Evolutionary conservation across 2,113 vertebrate genomes (phyloP).

Genomic region (Paramormyrops kingsleyae): DNA sequence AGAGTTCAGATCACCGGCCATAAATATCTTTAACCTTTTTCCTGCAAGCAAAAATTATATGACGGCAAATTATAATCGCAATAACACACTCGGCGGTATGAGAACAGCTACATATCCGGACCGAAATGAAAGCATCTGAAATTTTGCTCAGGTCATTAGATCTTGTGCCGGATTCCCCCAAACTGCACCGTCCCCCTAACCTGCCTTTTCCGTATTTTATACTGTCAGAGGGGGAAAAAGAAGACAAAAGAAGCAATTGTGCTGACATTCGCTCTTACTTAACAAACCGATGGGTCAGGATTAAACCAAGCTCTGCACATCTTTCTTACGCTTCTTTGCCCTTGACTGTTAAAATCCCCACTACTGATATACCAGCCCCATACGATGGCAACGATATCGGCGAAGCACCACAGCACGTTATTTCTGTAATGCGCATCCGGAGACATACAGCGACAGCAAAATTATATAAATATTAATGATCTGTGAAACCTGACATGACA

Average conservation of each 20-base stretch:
- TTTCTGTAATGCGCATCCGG: neutral
- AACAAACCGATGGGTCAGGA: neutral
- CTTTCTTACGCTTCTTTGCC: neutral
- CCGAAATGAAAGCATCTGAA: conserved; percentile 50
- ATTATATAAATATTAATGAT: neutral
- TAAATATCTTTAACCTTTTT: conserved; percentile 54
- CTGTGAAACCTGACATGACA: neutral
- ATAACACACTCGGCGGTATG: conserved; percentile 74
- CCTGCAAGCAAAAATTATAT: conserved; percentile 65
- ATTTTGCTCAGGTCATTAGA: conserved; percentile 42
- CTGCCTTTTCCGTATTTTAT: neutral
- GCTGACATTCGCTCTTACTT: neutral
- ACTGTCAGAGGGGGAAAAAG: neutral
- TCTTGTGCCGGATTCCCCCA: conserved; percentile 36
- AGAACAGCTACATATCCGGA: conserved; percentile 66
- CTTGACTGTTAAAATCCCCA: neutral
- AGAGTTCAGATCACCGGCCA: conserved; percentile 70
- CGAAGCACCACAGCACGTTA: neutral
- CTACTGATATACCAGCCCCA: neutral
- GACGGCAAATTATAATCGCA: conserved; percentile 72
- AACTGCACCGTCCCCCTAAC: neutral
- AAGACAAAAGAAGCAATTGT: neutral
- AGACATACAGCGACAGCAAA: neutral
- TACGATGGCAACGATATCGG: neutral
- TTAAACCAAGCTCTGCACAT: neutral